phyloP scores from a whole-genome alignment of 2,113 vertebrate genomes.

The Zapus hudsonius region DNA sequence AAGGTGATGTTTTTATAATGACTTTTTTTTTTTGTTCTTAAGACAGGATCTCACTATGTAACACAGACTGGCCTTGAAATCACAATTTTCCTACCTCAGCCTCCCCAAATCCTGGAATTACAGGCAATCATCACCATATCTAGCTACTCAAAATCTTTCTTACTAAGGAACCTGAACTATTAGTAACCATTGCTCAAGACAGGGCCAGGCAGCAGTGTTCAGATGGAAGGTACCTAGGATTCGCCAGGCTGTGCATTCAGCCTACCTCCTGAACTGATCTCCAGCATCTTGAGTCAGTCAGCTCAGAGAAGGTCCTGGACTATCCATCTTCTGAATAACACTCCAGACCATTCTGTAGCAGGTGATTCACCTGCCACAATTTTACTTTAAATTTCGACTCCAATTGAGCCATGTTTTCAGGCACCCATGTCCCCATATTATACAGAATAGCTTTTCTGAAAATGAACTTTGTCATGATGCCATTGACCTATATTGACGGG shows the following conservation, averaged over 20 bases:
- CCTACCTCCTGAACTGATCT: no score
- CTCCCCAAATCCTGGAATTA: not conserved
- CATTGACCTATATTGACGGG: not conserved
- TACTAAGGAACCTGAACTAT: not conserved
- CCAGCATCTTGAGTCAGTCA: not conserved
- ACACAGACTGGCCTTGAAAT: not conserved
- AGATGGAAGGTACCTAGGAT: not conserved
- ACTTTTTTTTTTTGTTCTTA: not conserved
- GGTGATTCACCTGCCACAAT: not conserved
- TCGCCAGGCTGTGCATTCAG: not conserved
- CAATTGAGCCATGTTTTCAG: not conserved
- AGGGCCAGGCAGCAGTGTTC: not conserved
- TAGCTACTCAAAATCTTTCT: not conserved
- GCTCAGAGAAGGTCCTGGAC: not conserved
- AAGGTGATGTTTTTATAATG: not conserved
- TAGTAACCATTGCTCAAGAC: not conserved
- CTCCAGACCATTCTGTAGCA: not conserved
- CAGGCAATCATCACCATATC: not conserved
- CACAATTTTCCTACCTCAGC: not conserved
- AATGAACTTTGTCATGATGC: not conserved
- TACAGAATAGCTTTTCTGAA: not conserved
- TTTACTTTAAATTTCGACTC: not conserved
- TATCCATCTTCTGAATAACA: not conserved
- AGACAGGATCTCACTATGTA: not conserved
- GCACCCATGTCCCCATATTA: not conserved